These are phyloP conservation scores for Amphiprion ocellaris DNA, from an alignment of 2,113 vertebrate species.

Conservation along the genomic window DNA sequence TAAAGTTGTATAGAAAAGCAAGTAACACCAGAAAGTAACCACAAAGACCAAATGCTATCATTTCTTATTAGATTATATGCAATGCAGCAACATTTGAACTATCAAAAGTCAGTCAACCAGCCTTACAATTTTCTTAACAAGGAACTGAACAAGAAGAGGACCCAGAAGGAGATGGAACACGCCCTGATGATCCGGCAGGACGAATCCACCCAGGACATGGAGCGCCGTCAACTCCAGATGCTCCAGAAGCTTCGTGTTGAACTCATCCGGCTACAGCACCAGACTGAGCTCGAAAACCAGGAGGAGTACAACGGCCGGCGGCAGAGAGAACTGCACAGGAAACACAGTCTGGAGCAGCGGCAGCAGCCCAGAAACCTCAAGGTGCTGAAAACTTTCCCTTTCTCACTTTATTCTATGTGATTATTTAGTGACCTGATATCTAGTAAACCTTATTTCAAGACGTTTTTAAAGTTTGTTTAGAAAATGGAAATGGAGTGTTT, in stretches of 20 bases:
- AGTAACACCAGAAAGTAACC: neutral
- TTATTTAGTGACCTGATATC: neutral
- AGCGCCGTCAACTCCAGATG: conserved; percentile 95
- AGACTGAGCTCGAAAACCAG: conserved; percentile 99
- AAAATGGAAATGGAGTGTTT: neutral
- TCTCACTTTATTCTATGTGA: neutral
- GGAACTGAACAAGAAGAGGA: conserved; percentile 98
- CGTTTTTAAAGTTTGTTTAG: neutral
- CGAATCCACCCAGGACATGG: conserved; percentile 96
- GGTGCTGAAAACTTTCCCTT: conserved; percentile 79
- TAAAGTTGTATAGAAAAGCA: neutral
- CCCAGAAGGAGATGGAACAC: conserved; percentile 99
- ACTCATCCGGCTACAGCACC: conserved; percentile 98
- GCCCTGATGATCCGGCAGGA: conserved; percentile 98
- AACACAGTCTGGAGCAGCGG: conserved; percentile 97
- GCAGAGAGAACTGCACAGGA: conserved; percentile 95
- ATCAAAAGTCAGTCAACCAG: neutral
- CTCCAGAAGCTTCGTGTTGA: conserved; percentile 97
- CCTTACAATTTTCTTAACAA: conserved; percentile 58
- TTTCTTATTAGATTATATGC: neutral
- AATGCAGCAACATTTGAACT: neutral
- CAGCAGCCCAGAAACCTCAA: conserved; percentile 99
- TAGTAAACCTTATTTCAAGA: neutral
- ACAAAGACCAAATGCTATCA: neutral
- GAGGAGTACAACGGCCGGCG: conserved; percentile 97